phyloP scores from a whole-genome alignment of 2,113 vertebrate species.

The Hippocampus mohnikei region DNA sequence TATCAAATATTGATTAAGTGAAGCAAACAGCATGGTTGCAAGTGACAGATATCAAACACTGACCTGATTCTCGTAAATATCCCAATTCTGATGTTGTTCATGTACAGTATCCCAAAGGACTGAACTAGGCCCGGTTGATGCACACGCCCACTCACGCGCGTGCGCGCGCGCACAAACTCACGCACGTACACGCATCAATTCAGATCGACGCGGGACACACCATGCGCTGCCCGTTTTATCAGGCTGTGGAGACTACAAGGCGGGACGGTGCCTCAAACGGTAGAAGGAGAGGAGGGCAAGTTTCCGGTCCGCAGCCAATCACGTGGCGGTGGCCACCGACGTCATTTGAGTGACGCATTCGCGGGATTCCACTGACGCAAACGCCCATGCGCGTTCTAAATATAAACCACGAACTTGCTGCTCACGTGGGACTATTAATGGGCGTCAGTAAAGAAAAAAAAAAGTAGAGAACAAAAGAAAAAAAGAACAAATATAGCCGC shows the following conservation, averaged over 20 bases:
- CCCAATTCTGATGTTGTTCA: slow-evolving; percentile 32
- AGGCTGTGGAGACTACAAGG: slow-evolving; percentile 39
- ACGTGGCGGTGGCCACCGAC: slow-evolving; percentile 50
- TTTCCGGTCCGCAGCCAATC: slow-evolving; percentile 75
- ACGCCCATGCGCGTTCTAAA: slow-evolving; percentile 80
- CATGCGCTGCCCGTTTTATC: slow-evolving; percentile 63
- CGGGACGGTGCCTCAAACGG: slow-evolving; percentile 72
- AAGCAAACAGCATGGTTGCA: neutral
- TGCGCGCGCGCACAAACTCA: slow-evolving; percentile 21
- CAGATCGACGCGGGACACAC: slow-evolving; percentile 27
- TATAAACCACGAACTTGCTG: slow-evolving; percentile 67
- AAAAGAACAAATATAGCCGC: neutral
- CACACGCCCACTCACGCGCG: slow-evolving; percentile 36
- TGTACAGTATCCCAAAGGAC: slow-evolving; percentile 46
- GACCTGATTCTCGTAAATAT: slow-evolving; percentile 56
- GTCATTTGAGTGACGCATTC: slow-evolving; percentile 85
- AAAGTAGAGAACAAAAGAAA: no score
- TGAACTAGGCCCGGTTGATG: slow-evolving; percentile 36
- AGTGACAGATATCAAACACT: slow-evolving; percentile 22
- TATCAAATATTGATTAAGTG: neutral
- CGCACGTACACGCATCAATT: slow-evolving; percentile 36
- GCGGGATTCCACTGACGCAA: slow-evolving; percentile 92
- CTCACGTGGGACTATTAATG: slow-evolving; percentile 63
- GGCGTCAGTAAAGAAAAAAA: slow-evolving; percentile 77
- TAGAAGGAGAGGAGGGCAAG: slow-evolving; percentile 68